Percentiles rank a stretch among this genome's conserved stretches.
phyloP scores from a whole-genome alignment of 2,888 invertebrate genomes.

The Cephus sareptanus region DNA sequence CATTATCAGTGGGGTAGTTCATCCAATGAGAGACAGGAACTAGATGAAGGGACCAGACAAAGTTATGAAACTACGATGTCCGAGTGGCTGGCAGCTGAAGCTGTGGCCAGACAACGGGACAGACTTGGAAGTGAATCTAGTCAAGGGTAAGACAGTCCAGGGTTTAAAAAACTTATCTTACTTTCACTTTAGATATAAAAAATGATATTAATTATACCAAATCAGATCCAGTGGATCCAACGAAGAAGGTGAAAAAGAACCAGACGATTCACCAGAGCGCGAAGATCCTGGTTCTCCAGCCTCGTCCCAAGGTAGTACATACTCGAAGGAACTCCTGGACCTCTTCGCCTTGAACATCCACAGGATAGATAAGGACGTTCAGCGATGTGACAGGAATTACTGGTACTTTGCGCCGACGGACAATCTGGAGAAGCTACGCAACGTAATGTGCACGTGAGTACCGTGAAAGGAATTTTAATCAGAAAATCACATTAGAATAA shows the following conservation, averaged over 20 bases:
- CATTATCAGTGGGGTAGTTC: slow-evolving; percentile 83
- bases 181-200: neutral
- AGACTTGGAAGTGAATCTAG: slow-evolving; percentile 44
- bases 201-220: slow-evolving; percentile 26
- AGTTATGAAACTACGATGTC: slow-evolving; percentile 92
- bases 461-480: neutral
- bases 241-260: slow-evolving; percentile 63
- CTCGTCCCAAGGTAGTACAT: slow-evolving; percentile 91
- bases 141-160: slow-evolving; percentile 7
- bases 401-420: slow-evolving; percentile 86
- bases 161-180: neutral
- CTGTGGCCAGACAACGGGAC: slow-evolving; percentile 86
- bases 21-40: slow-evolving; percentile 72
- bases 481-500: neutral
- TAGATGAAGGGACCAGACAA: slow-evolving; percentile 76
- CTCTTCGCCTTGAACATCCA: slow-evolving; percentile 90
- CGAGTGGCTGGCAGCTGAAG: slow-evolving; percentile 95
- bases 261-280: slow-evolving; percentile 39
- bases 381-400: slow-evolving; percentile 94
- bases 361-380: slow-evolving; percentile 96
- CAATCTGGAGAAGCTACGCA: slow-evolving; percentile 91
- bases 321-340: slow-evolving; percentile 82
- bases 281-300: slow-evolving; percentile 77
- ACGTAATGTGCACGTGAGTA: slow-evolving; percentile 95
- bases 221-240: slow-evolving; percentile 54